Evolutionary conservation across 2,113 vertebrate species (phyloP), one percentile per base, ranked within the genome.

Genomic region (Microcebus griseorufus): DNA sequence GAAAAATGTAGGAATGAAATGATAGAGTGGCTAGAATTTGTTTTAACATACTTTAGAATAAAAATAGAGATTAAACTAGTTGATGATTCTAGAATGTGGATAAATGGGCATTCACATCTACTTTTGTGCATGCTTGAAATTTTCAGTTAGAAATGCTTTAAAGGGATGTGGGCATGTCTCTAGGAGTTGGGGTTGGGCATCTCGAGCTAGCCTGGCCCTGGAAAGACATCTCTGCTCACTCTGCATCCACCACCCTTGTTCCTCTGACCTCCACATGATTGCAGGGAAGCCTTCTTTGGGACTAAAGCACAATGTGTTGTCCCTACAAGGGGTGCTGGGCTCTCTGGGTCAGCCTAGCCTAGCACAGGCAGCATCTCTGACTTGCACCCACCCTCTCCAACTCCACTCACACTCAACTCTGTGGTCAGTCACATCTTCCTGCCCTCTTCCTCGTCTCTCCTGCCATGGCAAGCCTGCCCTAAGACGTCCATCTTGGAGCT

Each of bases 1-100:
- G 72, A 93, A 92, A 51, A 64, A 84, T 76, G 53, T 53, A 76
- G 27, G 29, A 18, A 23, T 65, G 53, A 95, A 88, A 85, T 88
- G 64, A 75, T 8, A 34, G 42, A 29, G 62, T 42, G 34, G 39
- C 79, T 86, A 23, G 72, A 81, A 65, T 82, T 64, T 89, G 42
- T 90, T 92, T 90, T 80, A n/a, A 93, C 78, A 76, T 88, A 70
- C 42, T 81, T 81, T 20, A 82, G 48, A 39, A 84, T 27, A 64
- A 64, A 64, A 88, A 58, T 9, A 67, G 6, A 5, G 23, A 75
- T 92, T 32, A 92, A 62, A 48, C 32, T 20, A 60, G 20, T 37
- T 39, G 53, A 48, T 90, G 67, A 93, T 48, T 76, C n/a, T 91
- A 76, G 70, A 76, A 32, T 53, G n/a, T 62, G 55, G 2, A 7